These are phyloP conservation scores for Drosophila subquinaria DNA, from an alignment of 2,888 invertebrate genomes.

Conservation along the genomic window DNA sequence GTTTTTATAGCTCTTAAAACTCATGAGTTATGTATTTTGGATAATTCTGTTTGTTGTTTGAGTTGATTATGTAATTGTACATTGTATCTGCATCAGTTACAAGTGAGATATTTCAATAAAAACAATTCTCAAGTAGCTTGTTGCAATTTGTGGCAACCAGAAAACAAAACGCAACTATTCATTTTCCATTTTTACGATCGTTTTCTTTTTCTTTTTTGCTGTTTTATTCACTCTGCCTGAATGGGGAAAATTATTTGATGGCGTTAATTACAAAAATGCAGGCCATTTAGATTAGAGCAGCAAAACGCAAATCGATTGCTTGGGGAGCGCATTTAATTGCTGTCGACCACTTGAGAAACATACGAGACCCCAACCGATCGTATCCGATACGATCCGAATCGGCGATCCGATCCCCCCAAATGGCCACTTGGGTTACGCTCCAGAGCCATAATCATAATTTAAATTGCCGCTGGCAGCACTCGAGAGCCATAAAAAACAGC, in stretches of 20 bases:
- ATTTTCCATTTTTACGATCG: slow-evolving; percentile 49
- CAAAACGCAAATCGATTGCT: slow-evolving; percentile 54
- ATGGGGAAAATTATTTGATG: slow-evolving; percentile 54
- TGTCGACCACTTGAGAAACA: slow-evolving; percentile 50
- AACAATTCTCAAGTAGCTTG: slow-evolving; percentile 56
- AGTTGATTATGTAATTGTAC: slow-evolving; percentile 17
- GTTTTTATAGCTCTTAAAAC: background rate
- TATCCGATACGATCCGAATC: slow-evolving; percentile 8
- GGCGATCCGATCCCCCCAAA: slow-evolving; percentile 13
- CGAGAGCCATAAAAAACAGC: slow-evolving; percentile 37
- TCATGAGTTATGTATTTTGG: background rate
- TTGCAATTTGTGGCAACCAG: slow-evolving; percentile 21
- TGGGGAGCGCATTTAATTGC: slow-evolving; percentile 50
- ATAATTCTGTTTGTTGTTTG: slow-evolving; percentile 21
- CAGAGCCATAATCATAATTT: slow-evolving; percentile 68
- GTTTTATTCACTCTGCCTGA: slow-evolving; percentile 10
- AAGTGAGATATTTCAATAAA: slow-evolving; percentile 43
- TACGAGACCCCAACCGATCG: slow-evolving; percentile 13
- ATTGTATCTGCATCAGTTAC: slow-evolving; percentile 13
- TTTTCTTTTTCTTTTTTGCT: background rate
- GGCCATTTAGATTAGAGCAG: slow-evolving; percentile 61
- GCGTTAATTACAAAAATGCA: slow-evolving; percentile 69
- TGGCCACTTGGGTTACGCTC: slow-evolving; percentile 61
- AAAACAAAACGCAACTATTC: slow-evolving; percentile 42
- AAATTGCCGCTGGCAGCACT: slow-evolving; percentile 68